These are phyloP conservation scores for Colaptes auratus DNA, from an alignment of 2,113 vertebrate species.

Conservation along the genomic window DNA sequence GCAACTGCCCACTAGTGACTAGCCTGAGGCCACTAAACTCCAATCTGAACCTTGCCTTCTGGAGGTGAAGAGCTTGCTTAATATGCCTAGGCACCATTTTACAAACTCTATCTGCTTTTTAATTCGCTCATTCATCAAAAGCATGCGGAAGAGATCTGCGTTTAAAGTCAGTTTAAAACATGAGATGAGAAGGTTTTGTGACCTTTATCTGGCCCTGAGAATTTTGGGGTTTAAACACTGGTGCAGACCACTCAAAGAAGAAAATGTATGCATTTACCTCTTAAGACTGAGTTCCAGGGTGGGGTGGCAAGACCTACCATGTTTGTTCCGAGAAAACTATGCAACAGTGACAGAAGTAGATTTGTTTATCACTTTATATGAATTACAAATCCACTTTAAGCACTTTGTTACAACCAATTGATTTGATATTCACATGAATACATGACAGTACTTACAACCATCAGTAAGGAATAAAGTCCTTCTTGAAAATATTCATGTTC, in stretches of 20 bases:
- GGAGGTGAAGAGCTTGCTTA: not conserved
- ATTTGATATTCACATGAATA: not conserved
- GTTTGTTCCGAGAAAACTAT: not conserved
- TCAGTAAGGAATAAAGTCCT: not conserved
- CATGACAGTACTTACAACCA: not conserved
- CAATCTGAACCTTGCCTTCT: constrained; percentile 22
- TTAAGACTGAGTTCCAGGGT: not conserved
- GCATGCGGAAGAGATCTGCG: not conserved
- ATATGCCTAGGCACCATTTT: constrained; percentile 16
- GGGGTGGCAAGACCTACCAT: not conserved
- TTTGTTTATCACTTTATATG: not conserved
- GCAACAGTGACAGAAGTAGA: not conserved
- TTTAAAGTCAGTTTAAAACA: not conserved
- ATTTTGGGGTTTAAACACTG: not conserved
- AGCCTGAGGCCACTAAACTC: constrained; percentile 20
- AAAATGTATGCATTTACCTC: not conserved
- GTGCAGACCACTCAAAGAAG: not conserved
- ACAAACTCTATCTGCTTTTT: not conserved
- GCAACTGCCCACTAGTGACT: constrained; percentile 5
- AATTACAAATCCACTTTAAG: not conserved
- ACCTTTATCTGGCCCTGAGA: not conserved
- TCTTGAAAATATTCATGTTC: not conserved
- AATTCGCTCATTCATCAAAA: not conserved
- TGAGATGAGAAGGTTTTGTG: not conserved
- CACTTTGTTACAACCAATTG: not conserved